Base-by-base conservation (phyloP, 2,797 vertebrate species). In the Pangasius larnaudii region DNA sequence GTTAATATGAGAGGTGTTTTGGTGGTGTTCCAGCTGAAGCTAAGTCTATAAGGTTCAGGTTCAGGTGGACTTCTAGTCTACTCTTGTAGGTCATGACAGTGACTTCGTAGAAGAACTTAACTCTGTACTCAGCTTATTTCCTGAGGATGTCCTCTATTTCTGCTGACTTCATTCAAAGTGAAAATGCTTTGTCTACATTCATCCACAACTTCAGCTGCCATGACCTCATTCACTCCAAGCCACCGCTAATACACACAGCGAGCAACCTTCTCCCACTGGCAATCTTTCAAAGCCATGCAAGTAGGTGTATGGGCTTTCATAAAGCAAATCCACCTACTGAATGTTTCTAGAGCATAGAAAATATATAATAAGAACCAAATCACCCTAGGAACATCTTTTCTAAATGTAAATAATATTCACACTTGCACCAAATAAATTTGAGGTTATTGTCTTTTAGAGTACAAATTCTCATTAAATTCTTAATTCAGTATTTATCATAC, bases 141-240 rank as follows among this genome's bases (percentile, higher is more conserved):
- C 85, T 86, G 74, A 67, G 42, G 74, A 78, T 86, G 85, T 84
- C 82, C 82, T 84, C 30, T 67, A 79, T 63, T 84, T 69, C 49
- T 84, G 82, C 61, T 82, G 89, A 84, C 82, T 71, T 36, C n/a
- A 14, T 69, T 53, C 74, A 10, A 42, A 77, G 59, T 61, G 27
- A 84, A 84, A 84, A 71, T 84, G 82, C 82, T 84, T 84, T 56
- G 82, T 84, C 82, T 67, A 83, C 81, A 22, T 65, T 84, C 46
- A 10, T 36, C 19, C 46, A 36, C 63, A 9, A 33, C 46, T 67
- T 84, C 10, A 18, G 63, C 46, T 84, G n/a, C 81, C 2, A 49
- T 69, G 82, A 84, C 82, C 82, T 69, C 49, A 24, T 69, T 53
- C 27, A 6, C 82, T 16, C 27, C 10, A 2, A 67, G 63, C n/a